A percentile compares a stretch with the other conserved stretches of the same genome.
Conservation (phyloP, 2,888 invertebrate genomes). For the Oscheius myriophilus region DNA sequence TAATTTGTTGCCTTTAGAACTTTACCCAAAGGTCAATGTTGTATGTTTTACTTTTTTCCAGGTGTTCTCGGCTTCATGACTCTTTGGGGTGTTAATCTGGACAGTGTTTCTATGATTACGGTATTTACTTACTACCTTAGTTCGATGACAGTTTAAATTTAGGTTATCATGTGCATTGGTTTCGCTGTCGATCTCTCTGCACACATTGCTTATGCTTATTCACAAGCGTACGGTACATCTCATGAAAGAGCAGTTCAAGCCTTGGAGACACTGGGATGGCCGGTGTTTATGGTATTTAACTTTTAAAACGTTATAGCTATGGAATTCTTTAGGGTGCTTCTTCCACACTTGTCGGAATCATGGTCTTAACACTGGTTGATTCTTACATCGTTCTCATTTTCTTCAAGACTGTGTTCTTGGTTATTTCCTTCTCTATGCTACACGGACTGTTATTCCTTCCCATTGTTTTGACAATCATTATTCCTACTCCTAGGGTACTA, state of each 20-base stretch:
- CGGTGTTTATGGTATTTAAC: constrained; percentile 79
- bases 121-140: constrained; percentile 29
- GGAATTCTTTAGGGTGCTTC: constrained; percentile 61
- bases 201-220: constrained; percentile 58
- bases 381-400: constrained; percentile 67
- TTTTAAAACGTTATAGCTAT: neutral
- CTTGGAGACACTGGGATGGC: constrained; percentile 86
- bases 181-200: constrained; percentile 80
- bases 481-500: constrained; percentile 33
- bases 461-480: constrained; percentile 60
- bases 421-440: constrained; percentile 63
- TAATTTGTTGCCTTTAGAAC: no score
- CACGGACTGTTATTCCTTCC: constrained; percentile 70
- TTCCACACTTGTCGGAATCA: constrained; percentile 67
- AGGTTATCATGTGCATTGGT: constrained; percentile 92
- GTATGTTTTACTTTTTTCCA: no score
- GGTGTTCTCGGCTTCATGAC: constrained; percentile 70
- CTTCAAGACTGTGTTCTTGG: constrained; percentile 70
- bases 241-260: constrained; percentile 73
- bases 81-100: constrained; percentile 78
- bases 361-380: constrained; percentile 63
- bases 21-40: no score
- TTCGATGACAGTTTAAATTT: constrained; percentile 1
- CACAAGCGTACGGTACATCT: constrained; percentile 48
- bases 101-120: constrained; percentile 89